Base-by-base conservation (phyloP, 23 tunicate genomes). In the Ciona savignyi region DNA sequence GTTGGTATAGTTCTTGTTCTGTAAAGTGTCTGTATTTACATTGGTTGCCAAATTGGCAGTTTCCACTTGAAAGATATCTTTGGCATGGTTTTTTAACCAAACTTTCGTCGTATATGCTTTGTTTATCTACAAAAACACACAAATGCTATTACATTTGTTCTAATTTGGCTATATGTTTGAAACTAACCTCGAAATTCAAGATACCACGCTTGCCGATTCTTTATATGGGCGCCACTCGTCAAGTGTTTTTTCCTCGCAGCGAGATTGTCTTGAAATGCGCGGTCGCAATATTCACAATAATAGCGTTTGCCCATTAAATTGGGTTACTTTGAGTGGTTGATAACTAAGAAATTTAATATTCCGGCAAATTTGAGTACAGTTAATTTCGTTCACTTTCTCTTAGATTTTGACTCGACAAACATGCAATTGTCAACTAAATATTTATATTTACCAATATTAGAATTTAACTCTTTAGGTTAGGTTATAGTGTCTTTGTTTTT, bases 271-370 rank as follows among this genome's bases (percentile, higher is more conserved):
- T 80, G 85, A 70, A 90, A 90, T 0, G 82, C 82, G 1, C 97
- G 79, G 4, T 75, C 25, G 63, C 97, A 90, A 79, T 78, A 90
- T 51, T 90, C 97, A 84, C 97, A 90, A 35, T 78, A 83, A 75
- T 90, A 90, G 2, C 84, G 65, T 62, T 68, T 88, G 1, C 85
- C 85, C 85, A 81, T 80, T 34, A 4, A 29, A 6, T 21, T n/a
- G n/a, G n/a, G n/a, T n/a, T n/a, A n/a, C n/a, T n/a, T n/a, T n/a
- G n/a, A n/a, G n/a, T n/a, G n/a, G n/a, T n/a, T n/a, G n/a, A n/a
- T n/a, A n/a, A n/a, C n/a, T n/a, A n/a, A n/a, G n/a, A n/a, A n/a
- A n/a, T n/a, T n/a, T n/a, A n/a, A n/a, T n/a, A n/a, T n/a, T n/a
- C n/a, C n/a, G n/a, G n/a, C n/a, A n/a, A n/a, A n/a, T n/a, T n/a